A percentile compares a stretch with the other conserved stretches of the same genome.
Conservation (phyloP, 2,797 vertebrate genomes). For the Myripristis jacobus region DNA sequence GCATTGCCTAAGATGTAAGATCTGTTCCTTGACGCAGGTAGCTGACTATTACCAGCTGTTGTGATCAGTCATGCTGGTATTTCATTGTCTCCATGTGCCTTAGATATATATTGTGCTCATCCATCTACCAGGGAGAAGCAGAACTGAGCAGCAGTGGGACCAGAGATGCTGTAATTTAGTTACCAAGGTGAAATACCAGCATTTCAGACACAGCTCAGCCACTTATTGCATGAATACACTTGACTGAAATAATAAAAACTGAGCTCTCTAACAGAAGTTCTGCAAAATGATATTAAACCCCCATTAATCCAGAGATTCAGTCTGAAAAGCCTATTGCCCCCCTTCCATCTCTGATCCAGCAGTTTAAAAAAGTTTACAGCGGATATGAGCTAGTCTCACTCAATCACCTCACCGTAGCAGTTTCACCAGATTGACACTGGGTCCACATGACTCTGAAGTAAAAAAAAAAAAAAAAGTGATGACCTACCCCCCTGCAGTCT, state of each 20-base stretch:
- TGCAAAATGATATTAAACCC: slow-evolving; percentile 30
- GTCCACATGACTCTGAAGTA: slow-evolving; percentile 4
- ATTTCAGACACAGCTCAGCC: not conserved
- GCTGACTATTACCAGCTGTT: too few species aligned
- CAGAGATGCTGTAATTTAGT: not conserved
- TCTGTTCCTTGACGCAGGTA: too few species aligned
- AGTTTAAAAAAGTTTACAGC: not conserved
- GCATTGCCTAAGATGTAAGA: not conserved
- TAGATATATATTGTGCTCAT: too few species aligned
- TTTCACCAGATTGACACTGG: not conserved
- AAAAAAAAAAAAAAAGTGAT: slow-evolving; percentile 14
- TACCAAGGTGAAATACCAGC: not conserved
- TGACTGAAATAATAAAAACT: slow-evolving; percentile 13
- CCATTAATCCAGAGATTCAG: slow-evolving; percentile 11
- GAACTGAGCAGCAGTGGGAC: not conserved
- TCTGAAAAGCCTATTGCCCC: slow-evolving; percentile 20
- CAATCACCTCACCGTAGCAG: not conserved
- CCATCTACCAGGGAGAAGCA: not conserved
- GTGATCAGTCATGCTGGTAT: too few species aligned
- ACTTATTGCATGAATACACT: not conserved
- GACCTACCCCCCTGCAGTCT: not conserved
- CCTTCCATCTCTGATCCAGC: slow-evolving; percentile 4
- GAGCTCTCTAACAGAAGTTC: slow-evolving; percentile 12
- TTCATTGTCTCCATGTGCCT: too few species aligned
- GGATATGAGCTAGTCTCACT: not conserved